A percentile compares a stretch with the other conserved stretches of the same genome.
Evolutionary conservation across 2,113 vertebrate species (phyloP).

Genomic region (Pavo muticus): DNA sequence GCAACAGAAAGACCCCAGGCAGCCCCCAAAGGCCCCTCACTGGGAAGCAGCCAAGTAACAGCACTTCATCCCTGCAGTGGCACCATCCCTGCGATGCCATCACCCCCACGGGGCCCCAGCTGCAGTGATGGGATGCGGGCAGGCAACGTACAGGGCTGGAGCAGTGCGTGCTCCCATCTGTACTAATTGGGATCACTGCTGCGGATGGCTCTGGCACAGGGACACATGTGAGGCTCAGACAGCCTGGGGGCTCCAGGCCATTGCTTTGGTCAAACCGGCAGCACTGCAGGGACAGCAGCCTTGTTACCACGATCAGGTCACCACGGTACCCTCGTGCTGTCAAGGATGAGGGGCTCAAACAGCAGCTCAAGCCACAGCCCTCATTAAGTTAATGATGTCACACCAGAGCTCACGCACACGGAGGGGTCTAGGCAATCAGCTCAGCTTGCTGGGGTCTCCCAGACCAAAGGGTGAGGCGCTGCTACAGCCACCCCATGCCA

Average conservation of each 20-base stretch:
- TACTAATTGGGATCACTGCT: background rate
- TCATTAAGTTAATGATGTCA: background rate
- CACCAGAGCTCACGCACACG: accelerated
- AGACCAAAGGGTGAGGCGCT: too few relatives aligned
- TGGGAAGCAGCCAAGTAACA: background rate
- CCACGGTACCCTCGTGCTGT: accelerated
- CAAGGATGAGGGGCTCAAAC: background rate
- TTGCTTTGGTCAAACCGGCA: background rate
- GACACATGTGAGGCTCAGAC: accelerated
- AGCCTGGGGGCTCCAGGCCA: accelerated
- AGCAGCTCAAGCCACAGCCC: background rate
- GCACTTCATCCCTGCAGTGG: too few relatives aligned
- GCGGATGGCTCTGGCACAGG: background rate
- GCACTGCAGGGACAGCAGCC: background rate
- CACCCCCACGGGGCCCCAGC: accelerated
- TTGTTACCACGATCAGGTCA: slow-evolving; percentile 5
- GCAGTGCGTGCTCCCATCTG: accelerated
- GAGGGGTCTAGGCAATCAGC: background rate
- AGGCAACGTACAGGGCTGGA: accelerated
- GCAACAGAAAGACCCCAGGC: accelerated
- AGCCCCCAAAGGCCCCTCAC: accelerated
- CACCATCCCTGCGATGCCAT: background rate
- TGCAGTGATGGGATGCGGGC: accelerated
- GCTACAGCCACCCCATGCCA: background rate
- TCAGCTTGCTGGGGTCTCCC: background rate